Evolutionary conservation across 1,140 invertebrate genomes (phyloP), one percentile per base, ranked within the genome.

Genomic region (Panagrolaimus sp.): DNA sequence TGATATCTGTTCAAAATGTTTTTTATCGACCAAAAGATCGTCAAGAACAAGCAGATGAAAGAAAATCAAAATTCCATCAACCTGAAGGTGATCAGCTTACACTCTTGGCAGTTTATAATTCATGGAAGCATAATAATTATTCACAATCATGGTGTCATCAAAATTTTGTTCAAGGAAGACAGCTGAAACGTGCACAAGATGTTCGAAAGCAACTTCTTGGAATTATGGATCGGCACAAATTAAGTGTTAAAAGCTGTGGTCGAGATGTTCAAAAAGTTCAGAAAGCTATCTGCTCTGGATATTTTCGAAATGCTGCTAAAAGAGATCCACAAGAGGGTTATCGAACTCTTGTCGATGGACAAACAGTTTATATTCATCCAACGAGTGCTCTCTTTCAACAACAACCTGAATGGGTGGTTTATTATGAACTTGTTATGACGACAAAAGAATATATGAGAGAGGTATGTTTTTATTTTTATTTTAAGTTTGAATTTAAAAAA

Each of bases 371-470:
- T 81, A 98, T 99, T 82, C 96, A 99, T 88, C 96, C 96, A 0
- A 96, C 93, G 0, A 96, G 92, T 85, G 92, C 95, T 0, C 85
- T 99, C 0, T 99, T 98, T 81, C 96, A 99, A 84, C 86, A 94
- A 71, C 94, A 98, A 84, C 96, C 96, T 0, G 95, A 98, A 86
- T 99, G 96, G 92, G 93, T 98, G 0, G 92, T 99, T 64, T 99
- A 98, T 83, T 94, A 99, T 82, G 96, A 99, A 84, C 38, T 99
- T 64, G 94, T 99, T 0, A 91, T 98, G 84, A 99, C 96, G 0
- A 98, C 96, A 0, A 98, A 99, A 81, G 96, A 98, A 84, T 99
- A 98, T 82, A 98, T 99, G 96, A 87, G 95, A 55, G 94, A 98
- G 85, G 94, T 98, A 0, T 17, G 64, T 64, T 43, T 38, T 6